These are phyloP conservation scores for Centropyge bicolor DNA, from an alignment of 2,797 vertebrate genomes.

Conservation along the genomic window DNA sequence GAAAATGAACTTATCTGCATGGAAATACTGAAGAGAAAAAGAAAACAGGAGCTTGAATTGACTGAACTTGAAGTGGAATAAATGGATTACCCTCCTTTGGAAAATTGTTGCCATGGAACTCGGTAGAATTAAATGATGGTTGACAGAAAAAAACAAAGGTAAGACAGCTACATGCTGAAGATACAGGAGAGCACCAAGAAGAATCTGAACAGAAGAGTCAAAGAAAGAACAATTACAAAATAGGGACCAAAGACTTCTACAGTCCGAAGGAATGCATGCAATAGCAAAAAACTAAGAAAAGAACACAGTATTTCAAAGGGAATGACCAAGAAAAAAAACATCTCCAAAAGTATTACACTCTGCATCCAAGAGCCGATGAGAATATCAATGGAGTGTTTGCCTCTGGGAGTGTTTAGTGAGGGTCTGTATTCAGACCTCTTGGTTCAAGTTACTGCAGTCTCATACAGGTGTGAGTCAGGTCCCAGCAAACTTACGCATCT, in stretches of 20 bases:
- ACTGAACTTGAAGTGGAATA: slow-evolving; percentile 77
- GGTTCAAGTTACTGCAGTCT: slow-evolving; percentile 67
- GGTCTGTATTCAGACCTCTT: slow-evolving; percentile 64
- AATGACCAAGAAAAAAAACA: slow-evolving; percentile 63
- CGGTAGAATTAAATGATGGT: slow-evolving; percentile 73
- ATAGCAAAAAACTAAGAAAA: slow-evolving; percentile 30
- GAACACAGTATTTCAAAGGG: slow-evolving; percentile 61
- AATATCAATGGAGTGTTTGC: slow-evolving; percentile 77
- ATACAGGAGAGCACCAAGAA: slow-evolving; percentile 51
- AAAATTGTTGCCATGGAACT: slow-evolving; percentile 77
- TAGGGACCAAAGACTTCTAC: slow-evolving; percentile 79
- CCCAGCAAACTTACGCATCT: slow-evolving; percentile 53
- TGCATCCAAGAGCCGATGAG: slow-evolving; percentile 63
- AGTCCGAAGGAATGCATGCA: slow-evolving; percentile 63
- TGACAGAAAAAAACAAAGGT: slow-evolving; percentile 70
- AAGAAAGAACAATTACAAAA: slow-evolving; percentile 54
- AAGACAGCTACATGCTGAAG: slow-evolving; percentile 70
- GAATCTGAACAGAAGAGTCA: slow-evolving; percentile 53
- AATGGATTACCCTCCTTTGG: slow-evolving; percentile 78
- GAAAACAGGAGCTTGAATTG: slow-evolving; percentile 61
- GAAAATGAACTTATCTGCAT: slow-evolving; percentile 69
- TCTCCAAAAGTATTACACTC: slow-evolving; percentile 57
- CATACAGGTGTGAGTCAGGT: slow-evolving; percentile 76
- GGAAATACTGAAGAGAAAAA: slow-evolving; percentile 74
- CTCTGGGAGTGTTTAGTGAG: slow-evolving; percentile 63